These are phyloP conservation scores for Trichopoda pennipes DNA, from an alignment of 2,888 invertebrate genomes.

Conservation along the genomic window DNA sequence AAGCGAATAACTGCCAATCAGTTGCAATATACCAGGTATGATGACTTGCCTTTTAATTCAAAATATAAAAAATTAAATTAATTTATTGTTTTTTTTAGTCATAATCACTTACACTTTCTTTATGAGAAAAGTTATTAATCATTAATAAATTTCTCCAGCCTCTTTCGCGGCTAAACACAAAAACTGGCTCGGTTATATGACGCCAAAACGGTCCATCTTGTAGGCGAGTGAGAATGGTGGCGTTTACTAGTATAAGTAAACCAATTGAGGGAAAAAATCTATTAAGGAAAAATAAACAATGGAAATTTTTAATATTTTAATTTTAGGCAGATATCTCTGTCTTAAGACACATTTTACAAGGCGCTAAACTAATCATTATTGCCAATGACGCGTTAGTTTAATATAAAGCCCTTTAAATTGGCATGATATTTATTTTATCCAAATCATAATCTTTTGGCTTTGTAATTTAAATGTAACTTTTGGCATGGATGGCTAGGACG, in stretches of 20 bases:
- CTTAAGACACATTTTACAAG: no score
- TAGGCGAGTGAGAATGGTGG: slow-evolving; percentile 78
- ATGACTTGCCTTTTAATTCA: slow-evolving; percentile 74
- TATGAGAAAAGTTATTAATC: slow-evolving; percentile 77
- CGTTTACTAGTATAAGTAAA: slow-evolving; percentile 74
- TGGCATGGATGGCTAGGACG: no score
- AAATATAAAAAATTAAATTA: background rate
- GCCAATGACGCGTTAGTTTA: no score
- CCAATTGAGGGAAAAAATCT: slow-evolving; percentile 75
- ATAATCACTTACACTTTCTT: slow-evolving; percentile 72
- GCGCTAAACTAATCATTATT: no score
- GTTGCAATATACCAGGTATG: slow-evolving; percentile 79
- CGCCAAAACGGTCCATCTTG: slow-evolving; percentile 81
- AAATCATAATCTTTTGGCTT: no score
- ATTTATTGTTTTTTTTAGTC: background rate
- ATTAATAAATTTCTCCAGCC: slow-evolving; percentile 80
- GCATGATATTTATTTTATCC: no score
- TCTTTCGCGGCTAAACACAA: slow-evolving; percentile 76
- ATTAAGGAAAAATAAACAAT: background rate
- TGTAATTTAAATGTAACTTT: no score
- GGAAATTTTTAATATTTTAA: no score
- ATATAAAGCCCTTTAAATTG: no score
- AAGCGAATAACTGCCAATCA: slow-evolving; percentile 77
- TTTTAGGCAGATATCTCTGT: no score
- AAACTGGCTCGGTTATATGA: slow-evolving; percentile 75